A percentile compares a stretch with the other conserved stretches of the same genome.
These are phyloP conservation scores for Caranx melampygus DNA, from an alignment of 2,113 vertebrate species.

Conservation along the genomic window DNA sequence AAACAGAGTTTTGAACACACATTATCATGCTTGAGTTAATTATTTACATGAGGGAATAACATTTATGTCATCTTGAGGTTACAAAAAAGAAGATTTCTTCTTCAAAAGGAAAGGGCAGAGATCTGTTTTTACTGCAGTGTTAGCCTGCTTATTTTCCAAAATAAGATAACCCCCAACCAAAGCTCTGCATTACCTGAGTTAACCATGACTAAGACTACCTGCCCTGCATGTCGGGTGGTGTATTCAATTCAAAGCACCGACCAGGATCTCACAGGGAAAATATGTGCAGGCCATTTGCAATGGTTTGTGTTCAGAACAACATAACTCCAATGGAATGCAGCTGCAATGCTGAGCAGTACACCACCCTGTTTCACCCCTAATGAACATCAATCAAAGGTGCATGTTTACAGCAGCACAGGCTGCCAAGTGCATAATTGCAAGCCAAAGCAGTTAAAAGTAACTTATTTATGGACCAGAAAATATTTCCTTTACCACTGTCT, in stretches of 20 bases:
- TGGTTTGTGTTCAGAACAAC: conserved; percentile 76
- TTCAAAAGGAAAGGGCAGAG: conserved; percentile 18
- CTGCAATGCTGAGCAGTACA: conserved; percentile 64
- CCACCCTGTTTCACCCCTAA: conserved; percentile 64
- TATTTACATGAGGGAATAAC: conserved; percentile 29
- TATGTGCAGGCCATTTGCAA: conserved; percentile 68
- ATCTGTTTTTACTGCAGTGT: conserved; percentile 5
- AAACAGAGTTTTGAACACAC: conserved; percentile 10
- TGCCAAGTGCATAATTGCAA: conserved; percentile 55
- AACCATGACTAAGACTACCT: conserved; percentile 30
- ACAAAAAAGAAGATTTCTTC: not conserved
- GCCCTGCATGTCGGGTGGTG: conserved; percentile 38
- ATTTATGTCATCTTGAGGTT: conserved; percentile 4
- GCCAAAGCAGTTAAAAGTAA: conserved; percentile 66
- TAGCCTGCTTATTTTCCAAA: conserved; percentile 17
- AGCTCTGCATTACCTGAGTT: conserved; percentile 18
- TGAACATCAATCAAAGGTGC: conserved; percentile 71
- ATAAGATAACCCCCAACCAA: conserved; percentile 6
- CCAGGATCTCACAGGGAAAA: conserved; percentile 72
- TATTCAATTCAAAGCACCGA: conserved; percentile 64
- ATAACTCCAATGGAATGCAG: conserved; percentile 71
- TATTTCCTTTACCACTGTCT: conserved; percentile 73
- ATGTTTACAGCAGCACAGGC: conserved; percentile 62
- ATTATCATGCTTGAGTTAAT: conserved; percentile 36
- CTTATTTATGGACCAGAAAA: conserved; percentile 78